Evolutionary conservation across 2,888 invertebrate species (phyloP).

Genomic region (Sarcophaga subvicina): DNA sequence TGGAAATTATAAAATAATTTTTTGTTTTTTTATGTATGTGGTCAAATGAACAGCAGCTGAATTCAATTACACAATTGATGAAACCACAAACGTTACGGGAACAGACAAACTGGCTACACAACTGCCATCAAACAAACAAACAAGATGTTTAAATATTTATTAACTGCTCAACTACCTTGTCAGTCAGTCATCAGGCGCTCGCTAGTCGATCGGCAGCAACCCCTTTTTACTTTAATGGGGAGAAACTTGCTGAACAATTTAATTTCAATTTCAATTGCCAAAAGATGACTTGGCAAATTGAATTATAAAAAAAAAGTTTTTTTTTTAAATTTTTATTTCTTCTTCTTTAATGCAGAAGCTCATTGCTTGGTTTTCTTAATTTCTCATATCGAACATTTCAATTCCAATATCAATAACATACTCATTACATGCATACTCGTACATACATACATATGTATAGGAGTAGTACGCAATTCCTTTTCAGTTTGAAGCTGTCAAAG

Average conservation of each 20-base stretch:
- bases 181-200: conserved; percentile 6
- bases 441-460: too few species aligned
- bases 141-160: conserved; percentile 3
- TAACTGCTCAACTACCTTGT: conserved; percentile 26
- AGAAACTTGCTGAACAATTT: conserved; percentile 24
- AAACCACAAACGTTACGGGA: conserved; percentile 63
- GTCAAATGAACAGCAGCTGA: conserved; percentile 72
- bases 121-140: not conserved
- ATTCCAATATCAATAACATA: conserved; percentile 47
- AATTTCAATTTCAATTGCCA: conserved; percentile 45
- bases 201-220: conserved; percentile 36
- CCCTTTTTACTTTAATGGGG: conserved; percentile 28
- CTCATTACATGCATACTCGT: not conserved
- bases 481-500: conserved; percentile 50
- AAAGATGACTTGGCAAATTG: conserved; percentile 64
- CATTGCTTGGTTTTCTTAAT: not conserved
- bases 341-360: not conserved
- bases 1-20: conserved; percentile 45
- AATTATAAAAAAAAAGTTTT: conserved; percentile 46
- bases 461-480: not conserved
- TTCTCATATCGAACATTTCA: conserved; percentile 51
- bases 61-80: conserved; percentile 70
- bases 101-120: conserved; percentile 19
- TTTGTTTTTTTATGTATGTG: conserved; percentile 54
- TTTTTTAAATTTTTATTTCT: not conserved